Percentiles rank a stretch among this genome's conserved stretches.
Evolutionary conservation across 2,113 vertebrate species (phyloP).

Genomic region (Danionella cerebrum): DNA sequence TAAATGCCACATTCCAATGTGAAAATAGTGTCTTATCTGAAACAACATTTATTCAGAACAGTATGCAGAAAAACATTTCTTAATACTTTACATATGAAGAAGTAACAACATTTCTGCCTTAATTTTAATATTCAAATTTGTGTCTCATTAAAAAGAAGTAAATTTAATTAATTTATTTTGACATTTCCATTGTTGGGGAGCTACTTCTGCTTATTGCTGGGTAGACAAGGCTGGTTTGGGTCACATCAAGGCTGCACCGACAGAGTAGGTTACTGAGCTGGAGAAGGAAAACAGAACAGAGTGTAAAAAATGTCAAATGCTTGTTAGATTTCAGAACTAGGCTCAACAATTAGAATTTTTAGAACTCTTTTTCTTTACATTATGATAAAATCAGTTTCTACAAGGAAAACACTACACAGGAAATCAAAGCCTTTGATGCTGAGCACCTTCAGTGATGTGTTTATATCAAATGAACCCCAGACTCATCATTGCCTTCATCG

Average conservation of each 20-base stretch:
- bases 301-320: constrained; percentile 33
- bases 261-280: constrained; percentile 59
- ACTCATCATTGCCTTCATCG: constrained; percentile 50
- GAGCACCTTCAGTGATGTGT: constrained; percentile 16
- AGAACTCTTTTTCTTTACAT: not conserved
- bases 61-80: too few relatives aligned
- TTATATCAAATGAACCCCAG: constrained; percentile 51
- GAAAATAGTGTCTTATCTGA: too few relatives aligned
- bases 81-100: too few relatives aligned
- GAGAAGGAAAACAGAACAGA: constrained; percentile 64
- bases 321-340: not conserved
- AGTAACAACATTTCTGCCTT: too few relatives aligned
- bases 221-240: constrained; percentile 58
- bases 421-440: constrained; percentile 4
- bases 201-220: constrained; percentile 64
- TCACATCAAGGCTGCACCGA: constrained; percentile 56
- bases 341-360: not conserved
- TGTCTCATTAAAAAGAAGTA: too few relatives aligned
- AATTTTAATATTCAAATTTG: too few relatives aligned
- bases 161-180: too few relatives aligned
- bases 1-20: too few relatives aligned
- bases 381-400: not conserved
- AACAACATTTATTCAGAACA: too few relatives aligned
- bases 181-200: constrained; percentile 63
- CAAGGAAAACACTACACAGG: constrained; percentile 5